A percentile compares a stretch with the other conserved stretches of the same genome.
Conservation (phyloP, 1,140 invertebrate species). For the Ceratina australensis region DNA sequence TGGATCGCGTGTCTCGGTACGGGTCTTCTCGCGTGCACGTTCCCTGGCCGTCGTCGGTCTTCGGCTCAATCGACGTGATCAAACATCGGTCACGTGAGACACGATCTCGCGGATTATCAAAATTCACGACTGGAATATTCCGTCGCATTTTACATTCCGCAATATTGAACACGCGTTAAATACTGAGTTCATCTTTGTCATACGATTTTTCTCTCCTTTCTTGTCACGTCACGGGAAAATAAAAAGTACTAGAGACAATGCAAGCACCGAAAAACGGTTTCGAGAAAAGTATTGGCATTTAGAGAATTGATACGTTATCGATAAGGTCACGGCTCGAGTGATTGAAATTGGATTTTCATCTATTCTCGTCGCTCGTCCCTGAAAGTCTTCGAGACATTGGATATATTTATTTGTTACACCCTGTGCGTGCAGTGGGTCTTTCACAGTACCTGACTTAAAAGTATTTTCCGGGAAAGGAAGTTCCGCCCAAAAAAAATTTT, state of each 20-base stretch:
- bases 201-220: too few species aligned
- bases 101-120: not conserved
- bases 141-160: not conserved
- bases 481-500: too few species aligned
- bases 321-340: conserved; percentile 25
- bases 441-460: not conserved
- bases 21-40: conserved; percentile 26
- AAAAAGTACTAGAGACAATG: too few species aligned
- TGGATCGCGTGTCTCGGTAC: conserved; percentile 47
- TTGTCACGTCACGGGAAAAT: too few species aligned
- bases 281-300: conserved; percentile 25
- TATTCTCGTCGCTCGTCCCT: conserved; percentile 60
- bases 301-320: not conserved
- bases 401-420: conserved; percentile 49
- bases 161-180: too few species aligned
- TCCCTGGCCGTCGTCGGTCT: conserved; percentile 31
- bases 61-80: conserved; percentile 8
- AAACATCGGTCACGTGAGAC: not conserved
- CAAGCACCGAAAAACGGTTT: too few species aligned
- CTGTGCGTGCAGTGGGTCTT: not conserved
- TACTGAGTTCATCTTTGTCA: too few species aligned
- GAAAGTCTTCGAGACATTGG: conserved; percentile 57
- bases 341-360: conserved; percentile 67
- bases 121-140: not conserved
- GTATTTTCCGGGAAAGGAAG: too few species aligned